phyloP scores from a whole-genome alignment of 2,888 invertebrate species.

The Noctua fimbriata region DNA sequence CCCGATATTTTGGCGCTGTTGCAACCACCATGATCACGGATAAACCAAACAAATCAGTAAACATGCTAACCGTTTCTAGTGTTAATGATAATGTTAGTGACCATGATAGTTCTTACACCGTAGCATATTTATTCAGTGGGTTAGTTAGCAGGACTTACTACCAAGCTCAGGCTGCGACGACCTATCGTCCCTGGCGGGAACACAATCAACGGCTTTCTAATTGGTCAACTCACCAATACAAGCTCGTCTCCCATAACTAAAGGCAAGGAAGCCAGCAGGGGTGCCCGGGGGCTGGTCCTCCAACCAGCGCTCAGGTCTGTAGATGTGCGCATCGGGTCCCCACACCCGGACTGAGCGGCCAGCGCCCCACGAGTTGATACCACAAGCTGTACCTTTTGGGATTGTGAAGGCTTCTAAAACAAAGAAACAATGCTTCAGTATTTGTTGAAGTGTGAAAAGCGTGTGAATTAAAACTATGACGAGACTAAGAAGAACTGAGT shows the following conservation, averaged over 20 bases:
- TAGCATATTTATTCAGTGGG: neutral
- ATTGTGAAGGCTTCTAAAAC: slow-evolving; percentile 75
- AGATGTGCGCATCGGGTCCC: slow-evolving; percentile 77
- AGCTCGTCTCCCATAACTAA: slow-evolving; percentile 76
- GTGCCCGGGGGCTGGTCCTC: slow-evolving; percentile 50
- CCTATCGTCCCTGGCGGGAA: neutral
- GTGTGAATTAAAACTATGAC: no score
- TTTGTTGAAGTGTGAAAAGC: neutral
- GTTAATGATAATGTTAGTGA: no score
- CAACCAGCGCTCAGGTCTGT: slow-evolving; percentile 81
- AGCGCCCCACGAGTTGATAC: slow-evolving; percentile 76
- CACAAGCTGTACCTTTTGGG: slow-evolving; percentile 74
- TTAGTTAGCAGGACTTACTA: neutral
- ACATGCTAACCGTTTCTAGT: no score
- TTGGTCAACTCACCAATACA: slow-evolving; percentile 57
- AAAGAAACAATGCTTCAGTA: neutral
- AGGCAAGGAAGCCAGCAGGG: slow-evolving; percentile 72
- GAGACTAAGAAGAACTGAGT: no score
- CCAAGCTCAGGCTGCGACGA: neutral
- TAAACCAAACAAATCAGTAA: no score
- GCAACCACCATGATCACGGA: no score
- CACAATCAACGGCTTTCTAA: neutral
- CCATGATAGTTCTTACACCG: no score
- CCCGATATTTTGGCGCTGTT: no score
- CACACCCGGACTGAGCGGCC: slow-evolving; percentile 76